These are phyloP conservation scores for Asobara japonica DNA, from an alignment of 1,140 invertebrate species.

Conservation along the genomic window DNA sequence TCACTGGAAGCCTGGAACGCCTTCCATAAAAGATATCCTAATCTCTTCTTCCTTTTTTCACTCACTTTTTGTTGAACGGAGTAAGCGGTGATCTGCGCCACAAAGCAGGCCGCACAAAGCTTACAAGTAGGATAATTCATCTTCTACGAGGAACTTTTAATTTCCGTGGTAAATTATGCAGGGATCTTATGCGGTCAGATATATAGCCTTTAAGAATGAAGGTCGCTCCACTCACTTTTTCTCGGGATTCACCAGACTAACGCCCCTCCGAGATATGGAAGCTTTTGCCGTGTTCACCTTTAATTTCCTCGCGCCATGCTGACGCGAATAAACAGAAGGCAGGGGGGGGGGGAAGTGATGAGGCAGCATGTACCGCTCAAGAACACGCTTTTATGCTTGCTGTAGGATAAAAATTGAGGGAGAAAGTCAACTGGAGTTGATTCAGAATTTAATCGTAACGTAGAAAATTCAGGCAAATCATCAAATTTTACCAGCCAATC, in stretches of 20 bases:
- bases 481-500: too few relatives aligned
- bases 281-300: conserved; percentile 8
- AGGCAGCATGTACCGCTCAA: background rate
- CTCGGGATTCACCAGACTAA: background rate
- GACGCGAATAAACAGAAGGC: background rate
- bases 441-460: too few relatives aligned
- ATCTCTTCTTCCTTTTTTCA: too few relatives aligned
- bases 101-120: too few relatives aligned
- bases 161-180: conserved; percentile 1
- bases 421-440: background rate
- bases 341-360: background rate
- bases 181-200: background rate
- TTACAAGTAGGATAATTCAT: conserved; percentile 18
- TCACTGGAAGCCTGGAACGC: too few relatives aligned
- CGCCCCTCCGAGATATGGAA: background rate
- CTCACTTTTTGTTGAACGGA: too few relatives aligned
- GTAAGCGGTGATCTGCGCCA: too few relatives aligned
- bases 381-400: background rate
- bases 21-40: too few relatives aligned
- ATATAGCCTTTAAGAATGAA: background rate
- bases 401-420: background rate
- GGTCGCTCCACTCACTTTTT: background rate
- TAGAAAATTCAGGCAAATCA: too few relatives aligned
- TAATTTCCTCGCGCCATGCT: conserved; percentile 2
- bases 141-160: conserved; percentile 33